These are phyloP conservation scores for Chinchilla lanigera DNA, from an alignment of 2,113 vertebrate species.

Conservation along the genomic window DNA sequence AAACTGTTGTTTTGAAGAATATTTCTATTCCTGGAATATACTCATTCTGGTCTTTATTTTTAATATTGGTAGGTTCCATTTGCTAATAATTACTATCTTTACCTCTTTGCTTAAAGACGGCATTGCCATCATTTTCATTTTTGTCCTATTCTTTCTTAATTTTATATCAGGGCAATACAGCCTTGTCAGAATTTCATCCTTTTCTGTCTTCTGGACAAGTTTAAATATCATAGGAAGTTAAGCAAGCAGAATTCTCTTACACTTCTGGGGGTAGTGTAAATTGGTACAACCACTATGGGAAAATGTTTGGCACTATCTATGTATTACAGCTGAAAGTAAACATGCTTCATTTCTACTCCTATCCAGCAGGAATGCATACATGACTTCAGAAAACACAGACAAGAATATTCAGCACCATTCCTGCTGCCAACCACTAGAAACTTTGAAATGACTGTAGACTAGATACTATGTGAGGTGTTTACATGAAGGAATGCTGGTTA, in stretches of 20 bases:
- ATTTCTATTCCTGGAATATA: neutral
- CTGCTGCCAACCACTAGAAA: neutral
- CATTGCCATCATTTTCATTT: neutral
- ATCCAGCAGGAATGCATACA: neutral
- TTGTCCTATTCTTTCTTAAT: neutral
- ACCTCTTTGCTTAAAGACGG: slow-evolving; percentile 3
- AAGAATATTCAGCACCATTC: neutral
- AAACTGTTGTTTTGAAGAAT: neutral
- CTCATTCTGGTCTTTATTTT: neutral
- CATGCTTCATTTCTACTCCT: neutral
- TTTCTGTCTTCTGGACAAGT: slow-evolving; percentile 2
- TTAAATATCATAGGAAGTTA: slow-evolving; percentile 6
- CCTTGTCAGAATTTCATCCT: neutral
- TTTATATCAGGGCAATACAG: neutral
- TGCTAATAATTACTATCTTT: neutral
- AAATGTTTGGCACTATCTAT: neutral
- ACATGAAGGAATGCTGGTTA: neutral
- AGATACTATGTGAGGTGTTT: neutral
- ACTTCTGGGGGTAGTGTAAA: neutral
- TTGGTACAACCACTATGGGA: neutral
- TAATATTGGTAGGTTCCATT: neutral
- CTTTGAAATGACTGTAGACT: neutral
- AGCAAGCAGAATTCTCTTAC: neutral
- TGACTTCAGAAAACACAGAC: neutral
- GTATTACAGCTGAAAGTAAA: neutral